phyloP scores from a whole-genome alignment of 2,888 invertebrate species.

The Eulithis prunata region DNA sequence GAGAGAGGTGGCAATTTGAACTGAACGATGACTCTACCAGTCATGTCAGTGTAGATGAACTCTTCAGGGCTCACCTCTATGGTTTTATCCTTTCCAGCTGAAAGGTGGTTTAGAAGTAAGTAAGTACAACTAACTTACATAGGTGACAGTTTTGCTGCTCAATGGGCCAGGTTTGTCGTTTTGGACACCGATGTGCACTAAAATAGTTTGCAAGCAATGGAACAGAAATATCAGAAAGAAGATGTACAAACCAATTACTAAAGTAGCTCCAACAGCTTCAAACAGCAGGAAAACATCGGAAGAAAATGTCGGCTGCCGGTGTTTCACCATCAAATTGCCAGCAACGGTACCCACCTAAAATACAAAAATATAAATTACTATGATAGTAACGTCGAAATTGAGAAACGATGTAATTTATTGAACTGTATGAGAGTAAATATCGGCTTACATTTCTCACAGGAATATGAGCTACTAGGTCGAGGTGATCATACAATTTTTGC shows the following conservation, averaged over 20 bases:
- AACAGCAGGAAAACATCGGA: constrained; percentile 87
- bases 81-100: constrained; percentile 45
- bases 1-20: constrained; percentile 65
- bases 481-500: constrained; percentile 84
- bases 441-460: constrained; percentile 88
- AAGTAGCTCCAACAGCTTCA: constrained; percentile 78
- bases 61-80: constrained; percentile 59
- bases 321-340: constrained; percentile 88
- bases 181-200: too few species aligned
- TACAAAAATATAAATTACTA: background rate
- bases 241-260: constrained; percentile 76
- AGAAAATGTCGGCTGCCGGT: constrained; percentile 85
- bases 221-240: background rate
- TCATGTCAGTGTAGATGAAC: constrained; percentile 64
- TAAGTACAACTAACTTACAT: too few species aligned
- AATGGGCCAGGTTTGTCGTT: too few species aligned
- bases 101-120: constrained; percentile 8
- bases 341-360: constrained; percentile 84
- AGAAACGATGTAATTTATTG: background rate
- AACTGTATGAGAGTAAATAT: background rate
- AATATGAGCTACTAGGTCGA: constrained; percentile 89
- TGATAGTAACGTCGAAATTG: background rate
- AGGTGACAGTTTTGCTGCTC: too few species aligned
- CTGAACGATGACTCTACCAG: constrained; percentile 56
- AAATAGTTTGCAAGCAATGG: too few species aligned